Percentiles rank a stretch among this genome's conserved stretches.
Evolutionary conservation across 2,113 vertebrate genomes (phyloP).

Genomic region (Ailuropoda melanoleuca): DNA sequence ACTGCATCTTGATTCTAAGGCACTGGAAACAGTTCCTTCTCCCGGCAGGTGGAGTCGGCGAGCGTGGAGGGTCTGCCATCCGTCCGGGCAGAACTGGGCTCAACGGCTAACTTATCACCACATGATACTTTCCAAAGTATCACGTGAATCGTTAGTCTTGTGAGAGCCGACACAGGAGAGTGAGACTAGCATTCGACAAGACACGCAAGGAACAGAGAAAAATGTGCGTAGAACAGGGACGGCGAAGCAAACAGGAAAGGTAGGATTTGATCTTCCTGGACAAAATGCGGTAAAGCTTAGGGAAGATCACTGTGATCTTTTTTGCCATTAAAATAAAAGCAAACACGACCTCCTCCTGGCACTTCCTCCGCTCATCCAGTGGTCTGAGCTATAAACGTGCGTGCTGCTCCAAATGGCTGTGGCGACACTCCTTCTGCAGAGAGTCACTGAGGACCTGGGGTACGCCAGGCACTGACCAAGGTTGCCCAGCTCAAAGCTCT

Average conservation of each 20-base stretch:
- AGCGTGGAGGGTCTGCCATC: background rate
- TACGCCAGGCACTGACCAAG: background rate
- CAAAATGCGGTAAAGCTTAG: background rate
- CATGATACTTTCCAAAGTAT: background rate
- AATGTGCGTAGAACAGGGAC: accelerated
- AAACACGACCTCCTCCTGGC: background rate
- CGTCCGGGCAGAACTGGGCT: background rate
- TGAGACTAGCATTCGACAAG: background rate
- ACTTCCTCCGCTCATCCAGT: accelerated
- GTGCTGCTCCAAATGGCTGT: no score
- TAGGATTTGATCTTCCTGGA: background rate
- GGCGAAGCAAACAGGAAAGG: accelerated
- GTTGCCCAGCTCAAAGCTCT: accelerated
- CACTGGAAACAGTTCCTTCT: background rate
- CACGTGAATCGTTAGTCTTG: background rate
- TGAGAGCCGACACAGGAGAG: background rate
- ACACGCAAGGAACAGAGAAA: background rate
- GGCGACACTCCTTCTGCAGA: accelerated
- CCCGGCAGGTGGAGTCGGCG: background rate
- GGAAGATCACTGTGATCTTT: background rate
- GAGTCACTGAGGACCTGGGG: accelerated
- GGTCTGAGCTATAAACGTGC: background rate
- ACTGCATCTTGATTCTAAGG: background rate
- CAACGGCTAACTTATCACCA: background rate
- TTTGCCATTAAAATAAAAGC: background rate